Conservation (phyloP, 1,140 invertebrate species). For the Drosophila biarmipes region DNA sequence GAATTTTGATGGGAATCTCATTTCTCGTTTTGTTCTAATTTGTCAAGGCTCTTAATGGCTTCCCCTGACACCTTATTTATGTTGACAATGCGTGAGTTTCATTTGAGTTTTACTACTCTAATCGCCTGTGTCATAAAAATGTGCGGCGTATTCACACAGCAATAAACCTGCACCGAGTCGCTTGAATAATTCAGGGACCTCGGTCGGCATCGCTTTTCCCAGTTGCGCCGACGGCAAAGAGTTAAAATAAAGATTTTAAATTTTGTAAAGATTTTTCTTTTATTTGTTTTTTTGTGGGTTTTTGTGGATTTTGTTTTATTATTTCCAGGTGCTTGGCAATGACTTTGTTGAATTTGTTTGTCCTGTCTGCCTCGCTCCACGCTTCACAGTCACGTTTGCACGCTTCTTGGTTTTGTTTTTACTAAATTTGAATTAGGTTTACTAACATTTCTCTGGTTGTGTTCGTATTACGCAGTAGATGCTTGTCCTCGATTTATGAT, state of each 20-base stretch:
- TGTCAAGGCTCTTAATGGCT: slow-evolving; percentile 29
- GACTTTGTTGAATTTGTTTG: slow-evolving; percentile 44
- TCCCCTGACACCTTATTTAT: slow-evolving; percentile 25
- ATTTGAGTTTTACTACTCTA: slow-evolving; percentile 35
- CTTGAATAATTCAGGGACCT: slow-evolving; percentile 13
- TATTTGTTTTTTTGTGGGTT: slow-evolving; percentile 77
- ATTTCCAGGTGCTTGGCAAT: slow-evolving; percentile 59
- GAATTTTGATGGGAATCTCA: slow-evolving; percentile 13
- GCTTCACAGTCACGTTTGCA: slow-evolving; percentile 54
- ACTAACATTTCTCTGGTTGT: slow-evolving; percentile 73
- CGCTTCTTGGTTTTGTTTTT: slow-evolving; percentile 61
- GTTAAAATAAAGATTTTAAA: slow-evolving; percentile 35
- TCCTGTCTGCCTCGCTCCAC: slow-evolving; percentile 39
- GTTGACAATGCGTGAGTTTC: slow-evolving; percentile 36
- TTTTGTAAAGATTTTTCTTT: slow-evolving; percentile 83
- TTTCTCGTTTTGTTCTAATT: slow-evolving; percentile 36
- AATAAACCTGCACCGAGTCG: slow-evolving; percentile 13
- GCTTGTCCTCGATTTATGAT: slow-evolving; percentile 46
- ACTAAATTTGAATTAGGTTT: slow-evolving; percentile 80
- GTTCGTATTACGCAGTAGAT: slow-evolving; percentile 62
- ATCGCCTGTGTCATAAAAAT: slow-evolving; percentile 30
- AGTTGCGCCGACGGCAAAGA: slow-evolving; percentile 57
- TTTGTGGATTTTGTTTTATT: slow-evolving; percentile 58
- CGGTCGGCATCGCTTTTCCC: neutral
- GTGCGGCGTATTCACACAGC: slow-evolving; percentile 8